Percentiles rank a stretch among this genome's conserved stretches.
Evolutionary conservation across 2,888 invertebrate species (phyloP).

Genomic region (Hydroisotoma schaefferi): DNA sequence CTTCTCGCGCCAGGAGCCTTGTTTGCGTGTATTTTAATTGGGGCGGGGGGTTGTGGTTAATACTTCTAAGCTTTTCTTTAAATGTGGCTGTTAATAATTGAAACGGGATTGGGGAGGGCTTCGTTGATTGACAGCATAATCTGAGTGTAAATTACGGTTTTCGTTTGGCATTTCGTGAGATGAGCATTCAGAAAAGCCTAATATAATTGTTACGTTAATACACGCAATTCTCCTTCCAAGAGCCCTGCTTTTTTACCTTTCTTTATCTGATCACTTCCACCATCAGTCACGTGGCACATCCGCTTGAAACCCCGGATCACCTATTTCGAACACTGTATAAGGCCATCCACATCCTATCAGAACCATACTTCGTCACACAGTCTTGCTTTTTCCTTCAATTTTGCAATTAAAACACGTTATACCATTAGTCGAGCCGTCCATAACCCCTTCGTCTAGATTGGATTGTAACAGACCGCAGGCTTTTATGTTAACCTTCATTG

Average conservation of each 20-base stretch:
- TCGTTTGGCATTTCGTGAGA: constrained; percentile 46
- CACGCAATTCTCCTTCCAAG: constrained; percentile 36
- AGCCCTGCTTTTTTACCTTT: not conserved
- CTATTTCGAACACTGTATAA: constrained; percentile 12
- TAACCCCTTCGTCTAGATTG: no score
- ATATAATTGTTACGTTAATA: constrained; percentile 46
- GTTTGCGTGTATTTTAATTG: constrained; percentile 48
- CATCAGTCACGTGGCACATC: constrained; percentile 48
- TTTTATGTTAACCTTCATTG: no score
- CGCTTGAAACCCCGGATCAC: constrained; percentile 42
- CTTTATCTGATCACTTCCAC: constrained; percentile 35
- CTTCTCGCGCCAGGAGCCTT: constrained; percentile 47
- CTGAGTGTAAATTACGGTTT: constrained; percentile 49
- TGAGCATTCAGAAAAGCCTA: constrained; percentile 41
- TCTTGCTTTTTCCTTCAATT: no score
- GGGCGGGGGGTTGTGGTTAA: constrained; percentile 44
- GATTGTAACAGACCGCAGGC: no score
- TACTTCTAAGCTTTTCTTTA: constrained; percentile 25
- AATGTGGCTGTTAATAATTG: constrained; percentile 25
- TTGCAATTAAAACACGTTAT: no score
- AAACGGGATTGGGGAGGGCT: constrained; percentile 33
- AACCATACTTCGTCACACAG: not conserved
- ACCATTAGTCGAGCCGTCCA: no score
- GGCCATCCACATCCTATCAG: not conserved
- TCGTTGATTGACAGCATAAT: constrained; percentile 49